Conservation (phyloP, 2,113 vertebrate species). For the Girardinichthys multiradiatus region DNA sequence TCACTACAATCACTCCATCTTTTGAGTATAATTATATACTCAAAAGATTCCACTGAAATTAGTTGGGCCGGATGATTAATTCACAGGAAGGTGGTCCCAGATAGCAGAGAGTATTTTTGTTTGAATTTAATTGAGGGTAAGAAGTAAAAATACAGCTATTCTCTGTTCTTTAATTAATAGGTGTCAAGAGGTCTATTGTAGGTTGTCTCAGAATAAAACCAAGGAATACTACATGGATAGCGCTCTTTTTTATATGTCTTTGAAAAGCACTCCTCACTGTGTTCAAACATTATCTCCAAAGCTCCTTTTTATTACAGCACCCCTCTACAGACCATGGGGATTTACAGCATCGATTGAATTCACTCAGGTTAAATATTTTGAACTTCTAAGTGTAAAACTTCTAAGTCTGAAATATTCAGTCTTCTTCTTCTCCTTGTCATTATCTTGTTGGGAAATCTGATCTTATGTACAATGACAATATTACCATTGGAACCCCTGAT, state of each 20-base stretch:
- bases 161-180: background rate
- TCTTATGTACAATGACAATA: too few relatives aligned
- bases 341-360: background rate
- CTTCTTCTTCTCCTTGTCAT: background rate
- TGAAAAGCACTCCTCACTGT: background rate
- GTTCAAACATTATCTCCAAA: background rate
- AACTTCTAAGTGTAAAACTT: background rate
- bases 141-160: background rate
- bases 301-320: background rate
- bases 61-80: background rate
- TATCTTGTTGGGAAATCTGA: background rate
- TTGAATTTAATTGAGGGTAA: background rate
- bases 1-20: background rate
- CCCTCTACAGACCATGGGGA: background rate
- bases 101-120: background rate
- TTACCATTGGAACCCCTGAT: background rate
- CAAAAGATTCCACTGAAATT: background rate
- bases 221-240: background rate
- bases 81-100: background rate
- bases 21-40: background rate
- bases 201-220: background rate
- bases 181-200: background rate
- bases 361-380: background rate
- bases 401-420: background rate
- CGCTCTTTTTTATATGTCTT: background rate